Evolutionary conservation across 2,113 vertebrate species (phyloP).

Genomic region (Gallinago media): DNA sequence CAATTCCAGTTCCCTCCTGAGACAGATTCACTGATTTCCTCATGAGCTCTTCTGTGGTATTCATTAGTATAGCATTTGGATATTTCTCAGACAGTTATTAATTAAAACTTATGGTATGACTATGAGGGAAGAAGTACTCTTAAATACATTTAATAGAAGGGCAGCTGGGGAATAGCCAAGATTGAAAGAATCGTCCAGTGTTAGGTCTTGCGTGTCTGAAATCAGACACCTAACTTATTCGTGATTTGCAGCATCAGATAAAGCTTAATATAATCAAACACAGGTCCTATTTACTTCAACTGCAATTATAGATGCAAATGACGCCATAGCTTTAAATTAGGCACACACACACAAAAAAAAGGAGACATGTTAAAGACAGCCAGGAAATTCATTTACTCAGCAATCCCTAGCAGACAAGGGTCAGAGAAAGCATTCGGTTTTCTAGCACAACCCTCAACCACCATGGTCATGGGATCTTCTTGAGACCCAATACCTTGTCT

Average conservation of each 20-base stretch:
- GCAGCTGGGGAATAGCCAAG: neutral
- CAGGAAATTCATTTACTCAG: neutral
- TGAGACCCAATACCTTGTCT: neutral
- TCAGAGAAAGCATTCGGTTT: neutral
- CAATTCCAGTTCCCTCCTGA: neutral
- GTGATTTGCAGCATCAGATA: neutral
- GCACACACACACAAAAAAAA: neutral
- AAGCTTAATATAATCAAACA: neutral
- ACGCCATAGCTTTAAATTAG: neutral
- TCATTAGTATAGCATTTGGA: neutral
- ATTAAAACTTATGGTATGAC: neutral
- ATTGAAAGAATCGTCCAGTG: neutral
- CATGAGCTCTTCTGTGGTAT: neutral
- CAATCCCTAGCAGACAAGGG: neutral
- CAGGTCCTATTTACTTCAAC: neutral
- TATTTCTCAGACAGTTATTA: neutral
- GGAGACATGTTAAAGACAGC: neutral
- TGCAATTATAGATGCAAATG: neutral
- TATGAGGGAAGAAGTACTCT: neutral
- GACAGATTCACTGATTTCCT: neutral
- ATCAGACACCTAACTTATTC: neutral
- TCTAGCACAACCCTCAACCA: neutral
- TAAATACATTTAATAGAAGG: neutral
- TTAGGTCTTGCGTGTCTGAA: neutral
- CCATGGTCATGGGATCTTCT: neutral